phyloP scores from a whole-genome alignment of 2,888 invertebrate genomes.

The Drosophila prostipennis region DNA sequence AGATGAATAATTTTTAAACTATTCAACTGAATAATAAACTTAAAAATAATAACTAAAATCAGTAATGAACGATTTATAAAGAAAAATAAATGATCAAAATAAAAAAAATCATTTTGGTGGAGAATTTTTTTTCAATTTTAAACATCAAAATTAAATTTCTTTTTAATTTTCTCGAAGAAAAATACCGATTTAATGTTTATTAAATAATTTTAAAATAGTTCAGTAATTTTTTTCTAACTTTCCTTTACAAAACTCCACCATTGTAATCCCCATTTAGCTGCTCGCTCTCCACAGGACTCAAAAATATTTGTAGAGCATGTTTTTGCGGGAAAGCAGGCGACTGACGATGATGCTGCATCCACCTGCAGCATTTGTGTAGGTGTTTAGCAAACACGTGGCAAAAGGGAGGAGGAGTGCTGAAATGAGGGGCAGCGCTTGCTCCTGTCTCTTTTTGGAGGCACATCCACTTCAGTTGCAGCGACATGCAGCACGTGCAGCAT shows the following conservation, averaged over 20 bases:
- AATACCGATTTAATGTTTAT: too few species aligned
- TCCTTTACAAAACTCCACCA: background rate
- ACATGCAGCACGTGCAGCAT: slow-evolving; percentile 62
- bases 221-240: background rate
- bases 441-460: slow-evolving; percentile 54
- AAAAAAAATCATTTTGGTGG: too few species aligned
- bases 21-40: too few species aligned
- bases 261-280: slow-evolving; percentile 64
- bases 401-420: background rate
- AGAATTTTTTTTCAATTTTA: too few species aligned
- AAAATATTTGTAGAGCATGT: slow-evolving; percentile 68
- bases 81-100: too few species aligned
- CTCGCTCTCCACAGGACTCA: slow-evolving; percentile 52
- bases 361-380: slow-evolving; percentile 63
- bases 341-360: background rate
- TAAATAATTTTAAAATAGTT: too few species aligned
- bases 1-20: too few species aligned
- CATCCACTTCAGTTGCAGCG: slow-evolving; percentile 56
- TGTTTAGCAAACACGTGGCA: slow-evolving; percentile 70
- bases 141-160: too few species aligned
- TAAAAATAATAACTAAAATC: too few species aligned
- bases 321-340: slow-evolving; percentile 3
- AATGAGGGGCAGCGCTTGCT: slow-evolving; percentile 3
- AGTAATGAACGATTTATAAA: too few species aligned
- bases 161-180: too few species aligned